These are phyloP conservation scores for Sphenopsis melanotis DNA, from an alignment of 2,797 vertebrate genomes.

Conservation along the genomic window DNA sequence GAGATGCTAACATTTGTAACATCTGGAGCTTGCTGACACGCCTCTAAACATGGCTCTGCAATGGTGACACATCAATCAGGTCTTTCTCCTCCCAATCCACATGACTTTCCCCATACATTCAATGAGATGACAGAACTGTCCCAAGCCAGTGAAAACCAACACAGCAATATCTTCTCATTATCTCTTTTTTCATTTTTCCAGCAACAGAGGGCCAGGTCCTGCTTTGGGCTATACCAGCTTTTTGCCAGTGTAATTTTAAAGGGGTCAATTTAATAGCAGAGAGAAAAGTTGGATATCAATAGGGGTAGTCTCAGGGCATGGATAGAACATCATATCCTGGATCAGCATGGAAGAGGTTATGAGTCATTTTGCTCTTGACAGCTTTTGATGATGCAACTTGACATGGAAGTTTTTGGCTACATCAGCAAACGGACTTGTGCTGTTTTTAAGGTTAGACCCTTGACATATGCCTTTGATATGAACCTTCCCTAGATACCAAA, in stretches of 20 bases:
- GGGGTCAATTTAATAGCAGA: rapidly evolving
- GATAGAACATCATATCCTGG: neutral
- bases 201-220: neutral
- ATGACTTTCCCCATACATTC: too few relatives aligned
- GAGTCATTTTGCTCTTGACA: neutral
- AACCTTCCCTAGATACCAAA: neutral
- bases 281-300: neutral
- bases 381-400: neutral
- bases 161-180: neutral
- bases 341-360: neutral
- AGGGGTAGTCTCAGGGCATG: neutral
- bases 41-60: neutral
- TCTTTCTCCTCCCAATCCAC: too few relatives aligned
- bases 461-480: neutral
- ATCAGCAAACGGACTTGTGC: neutral
- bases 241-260: neutral
- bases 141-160: neutral
- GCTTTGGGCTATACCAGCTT: rapidly evolving
- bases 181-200: neutral
- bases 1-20: conserved; percentile 33
- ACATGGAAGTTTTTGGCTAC: neutral
- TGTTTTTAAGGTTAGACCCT: neutral
- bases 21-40: conserved; percentile 32
- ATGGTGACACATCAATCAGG: neutral
- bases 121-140: neutral